phyloP scores from a whole-genome alignment of 2,797 vertebrate species.

The Margarornis squamiger region DNA sequence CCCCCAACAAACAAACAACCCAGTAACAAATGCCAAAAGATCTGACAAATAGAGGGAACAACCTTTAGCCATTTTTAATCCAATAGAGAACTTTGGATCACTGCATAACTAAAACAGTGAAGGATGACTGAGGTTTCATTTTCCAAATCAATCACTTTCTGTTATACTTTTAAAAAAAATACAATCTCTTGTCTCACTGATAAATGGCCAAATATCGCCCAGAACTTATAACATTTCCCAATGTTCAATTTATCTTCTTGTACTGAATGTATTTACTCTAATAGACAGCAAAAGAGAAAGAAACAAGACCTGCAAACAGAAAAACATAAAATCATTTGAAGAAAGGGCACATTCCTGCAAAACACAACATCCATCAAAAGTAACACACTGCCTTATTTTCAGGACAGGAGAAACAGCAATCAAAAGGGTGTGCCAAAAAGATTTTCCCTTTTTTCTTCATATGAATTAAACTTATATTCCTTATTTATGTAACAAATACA shows the following conservation, averaged over 20 bases:
- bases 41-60: background rate
- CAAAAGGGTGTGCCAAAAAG: background rate
- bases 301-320: background rate
- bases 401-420: background rate
- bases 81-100: background rate
- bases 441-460: background rate
- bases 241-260: slow-evolving; percentile 27
- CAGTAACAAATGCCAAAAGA: background rate
- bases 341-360: background rate
- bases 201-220: background rate
- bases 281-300: background rate
- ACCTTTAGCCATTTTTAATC: slow-evolving; percentile 17
- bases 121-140: slow-evolving; percentile 13
- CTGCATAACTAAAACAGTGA: background rate
- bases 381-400: background rate
- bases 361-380: background rate
- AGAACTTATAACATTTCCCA: background rate
- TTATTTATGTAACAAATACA: background rate
- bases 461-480: background rate
- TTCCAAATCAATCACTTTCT: slow-evolving; percentile 28
- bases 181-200: slow-evolving; percentile 7
- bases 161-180: slow-evolving; percentile 13
- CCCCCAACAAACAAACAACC: too few species aligned
- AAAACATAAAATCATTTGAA: background rate
- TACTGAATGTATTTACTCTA: slow-evolving; percentile 8